phyloP scores from a whole-genome alignment of 2,797 vertebrate genomes.

The Anomalospiza imberbis region DNA sequence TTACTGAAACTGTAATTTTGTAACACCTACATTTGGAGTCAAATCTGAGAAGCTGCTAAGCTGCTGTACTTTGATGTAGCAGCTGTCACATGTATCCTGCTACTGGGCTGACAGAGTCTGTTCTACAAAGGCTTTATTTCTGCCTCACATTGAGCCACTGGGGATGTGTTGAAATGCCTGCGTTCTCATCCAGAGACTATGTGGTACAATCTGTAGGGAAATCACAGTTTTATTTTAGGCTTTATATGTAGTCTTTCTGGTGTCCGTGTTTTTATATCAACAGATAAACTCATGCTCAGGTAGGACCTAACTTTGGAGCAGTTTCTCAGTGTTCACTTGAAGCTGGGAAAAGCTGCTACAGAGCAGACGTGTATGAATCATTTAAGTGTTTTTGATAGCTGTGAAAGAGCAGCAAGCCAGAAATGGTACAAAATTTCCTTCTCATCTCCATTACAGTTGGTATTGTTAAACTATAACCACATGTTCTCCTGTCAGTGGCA shows the following conservation, averaged over 20 bases:
- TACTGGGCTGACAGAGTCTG: background rate
- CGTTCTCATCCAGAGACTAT: background rate
- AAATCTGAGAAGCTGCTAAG: background rate
- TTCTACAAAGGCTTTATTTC: background rate
- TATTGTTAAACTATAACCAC: constrained; percentile 26
- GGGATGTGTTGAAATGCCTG: background rate
- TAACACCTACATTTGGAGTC: background rate
- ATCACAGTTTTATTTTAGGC: background rate
- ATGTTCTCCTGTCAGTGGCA: background rate
- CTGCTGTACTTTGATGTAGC: background rate
- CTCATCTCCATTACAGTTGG: background rate
- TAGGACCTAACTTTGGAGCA: background rate
- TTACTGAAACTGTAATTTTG: background rate
- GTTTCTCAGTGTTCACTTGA: background rate
- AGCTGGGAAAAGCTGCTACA: background rate
- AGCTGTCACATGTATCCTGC: background rate
- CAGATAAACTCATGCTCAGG: background rate
- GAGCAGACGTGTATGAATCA: background rate
- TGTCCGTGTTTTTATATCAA: background rate
- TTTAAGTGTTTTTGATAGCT: background rate
- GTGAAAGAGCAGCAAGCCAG: constrained; percentile 1
- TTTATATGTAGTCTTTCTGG: background rate
- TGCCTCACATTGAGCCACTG: background rate
- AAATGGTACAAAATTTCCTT: background rate
- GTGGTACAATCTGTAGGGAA: background rate